Base-by-base conservation (phyloP, 2,888 invertebrate species). In the Apamea anceps region DNA sequence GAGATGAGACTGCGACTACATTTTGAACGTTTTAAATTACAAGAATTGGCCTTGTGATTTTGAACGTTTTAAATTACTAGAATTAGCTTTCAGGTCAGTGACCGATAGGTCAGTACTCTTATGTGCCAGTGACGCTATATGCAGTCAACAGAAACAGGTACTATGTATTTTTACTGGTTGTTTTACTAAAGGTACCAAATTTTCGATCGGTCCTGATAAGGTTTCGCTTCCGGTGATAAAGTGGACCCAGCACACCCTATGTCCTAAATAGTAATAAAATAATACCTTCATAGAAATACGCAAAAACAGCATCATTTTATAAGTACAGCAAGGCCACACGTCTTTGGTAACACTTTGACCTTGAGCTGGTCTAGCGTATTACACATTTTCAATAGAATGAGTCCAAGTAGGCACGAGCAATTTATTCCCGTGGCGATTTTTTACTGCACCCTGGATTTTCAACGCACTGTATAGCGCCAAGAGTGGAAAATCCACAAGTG, bases 101-200 rank as follows among this genome's bases (percentile, higher is more conserved):
- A 76, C 62, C 76, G 28, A n/a, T 51, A 10, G 48, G 48, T 72
- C 76, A 76, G 13, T 62, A 37, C 71, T 72, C 62, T 25, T 13
- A 15, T 42, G 18, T 12, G 6, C 21, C 21, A 63, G 3, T 37
- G 37, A 32, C 42, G 10, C 7, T 67, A 15, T 28, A 3, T 54
- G 54, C 0, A 42, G n/a, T 32, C 37, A n/a, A 60, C 7, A 48
- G n/a, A 65, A n/a, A n/a, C 12, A 18, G 25, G 7, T 60, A 12
- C 5, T 18, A 42, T 10, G 18, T 6, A 28, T 25, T 15, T 48
- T 10, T 48, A 25, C 18, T 73, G 63, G 32, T 32, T 32, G 18
- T 32, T 63, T 63, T 18, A 8, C 8, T 63, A 8, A 32, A 63
- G 0, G 37, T 10, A 37, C 13, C 25, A 25, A 37, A 13, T 66